These are phyloP conservation scores for Alectoris magna DNA, from an alignment of 2,797 vertebrate genomes.

Conservation along the genomic window DNA sequence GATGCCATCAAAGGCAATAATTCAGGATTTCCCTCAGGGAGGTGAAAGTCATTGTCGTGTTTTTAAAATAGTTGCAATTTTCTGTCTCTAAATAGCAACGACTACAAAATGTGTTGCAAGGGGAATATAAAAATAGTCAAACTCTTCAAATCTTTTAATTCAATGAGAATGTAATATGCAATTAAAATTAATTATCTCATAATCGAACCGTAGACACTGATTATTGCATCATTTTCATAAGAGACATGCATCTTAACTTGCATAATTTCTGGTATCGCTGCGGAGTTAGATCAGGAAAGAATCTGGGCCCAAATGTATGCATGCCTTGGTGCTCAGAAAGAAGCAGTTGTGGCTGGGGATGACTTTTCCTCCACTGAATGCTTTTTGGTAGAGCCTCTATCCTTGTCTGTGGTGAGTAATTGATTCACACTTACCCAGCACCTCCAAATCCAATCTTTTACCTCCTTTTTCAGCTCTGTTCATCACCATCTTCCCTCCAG, in stretches of 20 bases:
- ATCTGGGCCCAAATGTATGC: slow-evolving; percentile 38
- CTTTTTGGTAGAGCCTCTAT: background rate
- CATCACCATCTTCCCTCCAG: background rate
- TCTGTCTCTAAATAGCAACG: slow-evolving; percentile 77
- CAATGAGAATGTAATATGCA: slow-evolving; percentile 81
- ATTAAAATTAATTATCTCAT: slow-evolving; percentile 84
- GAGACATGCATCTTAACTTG: slow-evolving; percentile 75
- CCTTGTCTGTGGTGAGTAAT: background rate
- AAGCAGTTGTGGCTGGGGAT: background rate
- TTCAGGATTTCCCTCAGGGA: slow-evolving; percentile 67
- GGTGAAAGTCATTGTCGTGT: slow-evolving; percentile 68
- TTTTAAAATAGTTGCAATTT: slow-evolving; percentile 77
- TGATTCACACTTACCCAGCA: background rate
- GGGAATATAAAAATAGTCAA: slow-evolving; percentile 77
- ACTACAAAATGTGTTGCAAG: slow-evolving; percentile 74
- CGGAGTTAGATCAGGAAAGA: slow-evolving; percentile 21
- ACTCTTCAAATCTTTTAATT: slow-evolving; percentile 81
- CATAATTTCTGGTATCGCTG: slow-evolving; percentile 64
- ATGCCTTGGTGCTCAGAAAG: background rate
- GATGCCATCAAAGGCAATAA: slow-evolving; percentile 50
- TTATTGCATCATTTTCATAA: slow-evolving; percentile 81
- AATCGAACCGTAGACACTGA: slow-evolving; percentile 80
- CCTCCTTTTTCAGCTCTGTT: background rate
- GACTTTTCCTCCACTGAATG: background rate
- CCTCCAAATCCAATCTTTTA: background rate